Percentiles rank a stretch among this genome's conserved stretches.
Evolutionary conservation across 2,888 invertebrate genomes (phyloP).

Genomic region (Argyresthia goedartella): DNA sequence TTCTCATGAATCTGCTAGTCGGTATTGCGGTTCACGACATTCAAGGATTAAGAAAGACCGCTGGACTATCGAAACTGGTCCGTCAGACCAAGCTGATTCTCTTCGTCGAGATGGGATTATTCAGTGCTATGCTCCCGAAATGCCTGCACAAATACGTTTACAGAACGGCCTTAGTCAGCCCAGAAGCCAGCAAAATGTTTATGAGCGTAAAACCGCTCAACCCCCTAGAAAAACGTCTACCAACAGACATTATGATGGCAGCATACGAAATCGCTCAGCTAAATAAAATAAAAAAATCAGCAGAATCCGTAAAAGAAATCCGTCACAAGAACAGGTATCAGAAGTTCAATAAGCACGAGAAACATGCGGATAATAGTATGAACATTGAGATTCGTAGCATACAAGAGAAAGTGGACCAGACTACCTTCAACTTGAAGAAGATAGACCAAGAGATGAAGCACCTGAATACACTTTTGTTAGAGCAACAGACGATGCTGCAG

Average conservation of each 20-base stretch:
- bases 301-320: constrained; percentile 74
- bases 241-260: constrained; percentile 82
- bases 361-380: constrained; percentile 51
- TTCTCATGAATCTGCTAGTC: constrained; percentile 87
- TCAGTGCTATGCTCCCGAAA: constrained; percentile 81
- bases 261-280: constrained; percentile 85
- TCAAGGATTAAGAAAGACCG: constrained; percentile 87
- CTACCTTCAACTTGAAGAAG: constrained; percentile 77
- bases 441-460: constrained; percentile 79
- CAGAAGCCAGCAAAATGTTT: constrained; percentile 85
- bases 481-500: constrained; percentile 50
- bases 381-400: constrained; percentile 72
- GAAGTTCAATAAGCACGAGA: constrained; percentile 71
- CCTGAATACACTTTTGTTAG: constrained; percentile 64
- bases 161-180: constrained; percentile 84
- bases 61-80: constrained; percentile 85
- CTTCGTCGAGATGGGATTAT: constrained; percentile 85
- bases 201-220: constrained; percentile 86
- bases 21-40: constrained; percentile 92
- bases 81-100: constrained; percentile 87
- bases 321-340: constrained; percentile 71
- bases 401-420: constrained; percentile 78
- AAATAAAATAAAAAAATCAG: constrained; percentile 73
- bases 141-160: constrained; percentile 81
- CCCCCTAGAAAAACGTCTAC: constrained; percentile 83